A percentile compares a stretch with the other conserved stretches of the same genome.
phyloP scores from a whole-genome alignment of 2,797 vertebrate genomes.

The Anomalospiza imberbis region DNA sequence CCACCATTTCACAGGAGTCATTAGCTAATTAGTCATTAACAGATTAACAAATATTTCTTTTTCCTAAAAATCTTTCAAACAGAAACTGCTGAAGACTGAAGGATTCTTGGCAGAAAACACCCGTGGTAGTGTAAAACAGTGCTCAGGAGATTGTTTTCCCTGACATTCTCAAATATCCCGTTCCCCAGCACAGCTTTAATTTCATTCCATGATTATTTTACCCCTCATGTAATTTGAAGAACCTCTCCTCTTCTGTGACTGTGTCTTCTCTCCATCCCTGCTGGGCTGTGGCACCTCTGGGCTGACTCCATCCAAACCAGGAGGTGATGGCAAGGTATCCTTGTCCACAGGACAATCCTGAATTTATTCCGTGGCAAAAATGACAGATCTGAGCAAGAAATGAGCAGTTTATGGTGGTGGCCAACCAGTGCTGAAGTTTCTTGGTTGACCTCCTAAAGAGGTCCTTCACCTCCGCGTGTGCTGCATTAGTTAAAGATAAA shows the following conservation, averaged over 20 bases:
- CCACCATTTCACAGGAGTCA: not conserved
- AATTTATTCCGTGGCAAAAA: not conserved
- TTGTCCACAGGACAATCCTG: not conserved
- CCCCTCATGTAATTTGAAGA: slow-evolving; percentile 13
- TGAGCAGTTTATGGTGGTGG: not conserved
- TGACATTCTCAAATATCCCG: not conserved
- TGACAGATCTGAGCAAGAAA: not conserved
- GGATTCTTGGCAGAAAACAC: slow-evolving; percentile 22
- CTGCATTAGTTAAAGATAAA: not conserved
- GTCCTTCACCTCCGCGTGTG: not conserved
- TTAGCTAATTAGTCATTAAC: not conserved
- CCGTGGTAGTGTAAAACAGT: not conserved
- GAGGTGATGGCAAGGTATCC: not conserved
- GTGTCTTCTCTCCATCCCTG: not conserved
- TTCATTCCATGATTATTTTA: slow-evolving; percentile 26
- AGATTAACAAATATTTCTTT: not conserved
- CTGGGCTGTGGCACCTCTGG: not conserved
- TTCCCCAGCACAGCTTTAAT: slow-evolving; percentile 48
- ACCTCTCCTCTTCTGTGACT: not conserved
- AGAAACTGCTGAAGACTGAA: not conserved
- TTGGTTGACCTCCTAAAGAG: not conserved
- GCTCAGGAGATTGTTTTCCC: slow-evolving; percentile 8
- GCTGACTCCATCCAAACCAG: not conserved
- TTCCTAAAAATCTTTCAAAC: not conserved
- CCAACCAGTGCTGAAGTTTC: not conserved